Evolutionary conservation across 2,113 vertebrate genomes (phyloP).

Genomic region (Pitta sordida): DNA sequence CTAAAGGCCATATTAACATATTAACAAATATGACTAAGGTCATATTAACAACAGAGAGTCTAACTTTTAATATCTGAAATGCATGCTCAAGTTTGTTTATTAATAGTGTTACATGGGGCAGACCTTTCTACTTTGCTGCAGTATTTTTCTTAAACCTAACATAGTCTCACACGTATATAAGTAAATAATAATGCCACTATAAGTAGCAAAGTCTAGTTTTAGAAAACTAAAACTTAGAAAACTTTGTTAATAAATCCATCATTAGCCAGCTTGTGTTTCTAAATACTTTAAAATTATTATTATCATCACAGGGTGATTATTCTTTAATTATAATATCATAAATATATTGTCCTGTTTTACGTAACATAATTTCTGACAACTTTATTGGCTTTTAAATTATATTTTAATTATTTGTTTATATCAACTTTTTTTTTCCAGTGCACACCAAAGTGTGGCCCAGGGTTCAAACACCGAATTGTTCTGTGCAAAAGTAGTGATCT

Average conservation of each 20-base stretch:
- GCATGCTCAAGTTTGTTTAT: not conserved
- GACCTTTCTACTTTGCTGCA: not conserved
- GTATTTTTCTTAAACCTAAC: not conserved
- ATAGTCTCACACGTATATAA: not conserved
- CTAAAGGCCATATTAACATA: not conserved
- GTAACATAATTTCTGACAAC: not conserved
- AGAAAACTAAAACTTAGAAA: not conserved
- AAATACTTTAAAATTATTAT: not conserved
- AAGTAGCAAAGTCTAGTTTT: not conserved
- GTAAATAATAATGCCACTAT: not conserved
- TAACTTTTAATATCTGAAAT: not conserved
- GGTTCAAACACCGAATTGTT: conserved; percentile 95
- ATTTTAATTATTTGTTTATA: not conserved
- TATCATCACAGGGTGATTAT: not conserved
- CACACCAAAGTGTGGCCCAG: conserved; percentile 93
- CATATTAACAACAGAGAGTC: not conserved
- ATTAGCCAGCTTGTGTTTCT: not conserved
- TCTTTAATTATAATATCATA: not conserved
- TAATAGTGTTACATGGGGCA: not conserved
- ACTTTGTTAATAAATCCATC: not conserved
- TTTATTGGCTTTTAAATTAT: not conserved
- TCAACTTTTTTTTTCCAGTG: conserved; percentile 72
- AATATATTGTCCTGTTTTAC: not conserved
- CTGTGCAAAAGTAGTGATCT: conserved; percentile 96
- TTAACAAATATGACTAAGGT: too few species aligned